Evolutionary conservation across 2,888 invertebrate genomes (phyloP).

Genomic region (Epirrita christyi): DNA sequence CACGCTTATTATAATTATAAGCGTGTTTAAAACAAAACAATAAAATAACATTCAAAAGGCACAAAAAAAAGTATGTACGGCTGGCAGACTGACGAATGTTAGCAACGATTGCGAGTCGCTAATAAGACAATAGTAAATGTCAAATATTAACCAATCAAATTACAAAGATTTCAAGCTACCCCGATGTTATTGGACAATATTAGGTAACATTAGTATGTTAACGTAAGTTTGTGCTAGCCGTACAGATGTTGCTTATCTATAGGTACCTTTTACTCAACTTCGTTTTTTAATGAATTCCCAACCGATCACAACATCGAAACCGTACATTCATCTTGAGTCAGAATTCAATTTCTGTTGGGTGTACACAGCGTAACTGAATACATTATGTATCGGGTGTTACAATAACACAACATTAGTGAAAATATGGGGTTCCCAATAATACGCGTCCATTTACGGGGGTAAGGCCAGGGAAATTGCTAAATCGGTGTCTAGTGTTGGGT

Average conservation of each 20-base stretch:
- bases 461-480: conserved; percentile 21
- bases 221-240: too few relatives aligned
- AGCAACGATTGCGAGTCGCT: too few relatives aligned
- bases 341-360: conserved; percentile 39
- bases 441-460: conserved; percentile 44
- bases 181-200: too few relatives aligned
- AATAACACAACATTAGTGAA: conserved; percentile 21
- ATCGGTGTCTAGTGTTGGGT: conserved; percentile 18
- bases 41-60: too few relatives aligned
- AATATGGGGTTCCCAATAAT: conserved; percentile 40
- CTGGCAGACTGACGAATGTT: too few relatives aligned
- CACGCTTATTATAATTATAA: too few relatives aligned
- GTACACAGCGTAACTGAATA: conserved; percentile 44
- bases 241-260: neutral
- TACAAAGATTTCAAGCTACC: too few relatives aligned
- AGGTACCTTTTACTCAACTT: neutral
- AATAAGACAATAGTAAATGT: too few relatives aligned
- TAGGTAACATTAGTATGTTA: too few relatives aligned
- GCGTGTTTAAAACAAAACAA: too few relatives aligned
- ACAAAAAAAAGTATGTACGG: too few relatives aligned
- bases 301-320: neutral
- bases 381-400: conserved; percentile 21
- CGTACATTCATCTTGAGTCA: conserved; percentile 23
- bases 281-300: conserved; percentile 4
- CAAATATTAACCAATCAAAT: too few relatives aligned